Evolutionary conservation across 1,140 invertebrate species (phyloP), one percentile per base, ranked within the genome.

Genomic region (Drosophila jambulina): DNA sequence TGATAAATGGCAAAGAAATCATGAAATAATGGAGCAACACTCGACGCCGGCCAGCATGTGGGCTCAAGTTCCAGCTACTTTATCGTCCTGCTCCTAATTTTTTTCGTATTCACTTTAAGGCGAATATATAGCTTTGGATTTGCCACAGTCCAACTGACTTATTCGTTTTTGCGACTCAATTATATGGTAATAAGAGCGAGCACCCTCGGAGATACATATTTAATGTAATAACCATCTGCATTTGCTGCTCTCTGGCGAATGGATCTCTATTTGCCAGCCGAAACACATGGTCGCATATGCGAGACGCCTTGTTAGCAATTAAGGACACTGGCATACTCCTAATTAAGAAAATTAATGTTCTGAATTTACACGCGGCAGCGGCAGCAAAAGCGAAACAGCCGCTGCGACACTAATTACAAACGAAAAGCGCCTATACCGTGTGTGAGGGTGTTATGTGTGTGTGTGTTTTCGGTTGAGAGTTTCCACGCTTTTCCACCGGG

Each of bases 381-480:
- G 38, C 63, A 77, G 74, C 83, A 87, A 88, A 88, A 75, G 69
- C 79, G 85, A 78, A 80, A 90, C 84, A 88, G 84, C 84, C 84
- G 84, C 81, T 84, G 81, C 85, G 72, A 90, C 84, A 88, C 84
- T 88, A 88, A 88, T 88, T 88, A 82, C 81, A 88, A 88, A 84
- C 84, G 79, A 84, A 90, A 82, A 72, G 61, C 64, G 59, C 48
- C 62, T 70, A 45, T 46, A 17, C 38, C 53, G 17, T 67, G 59
- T 27, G 38, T 51, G 21, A 4, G 10, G 17, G n/a, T 32, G 27
- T n/a, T 19, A 6, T n/a, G 49, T 68, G 32, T 49, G 40, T 68
- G 32, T 72, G 27, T 25, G n/a, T 67, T 34, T 49, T 49, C 38
- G 34, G 32, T 17, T 64, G 29, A 17, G 19, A 59, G 57, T 42